Conservation (phyloP, 2,888 invertebrate species). For the Ophion ellenae region DNA sequence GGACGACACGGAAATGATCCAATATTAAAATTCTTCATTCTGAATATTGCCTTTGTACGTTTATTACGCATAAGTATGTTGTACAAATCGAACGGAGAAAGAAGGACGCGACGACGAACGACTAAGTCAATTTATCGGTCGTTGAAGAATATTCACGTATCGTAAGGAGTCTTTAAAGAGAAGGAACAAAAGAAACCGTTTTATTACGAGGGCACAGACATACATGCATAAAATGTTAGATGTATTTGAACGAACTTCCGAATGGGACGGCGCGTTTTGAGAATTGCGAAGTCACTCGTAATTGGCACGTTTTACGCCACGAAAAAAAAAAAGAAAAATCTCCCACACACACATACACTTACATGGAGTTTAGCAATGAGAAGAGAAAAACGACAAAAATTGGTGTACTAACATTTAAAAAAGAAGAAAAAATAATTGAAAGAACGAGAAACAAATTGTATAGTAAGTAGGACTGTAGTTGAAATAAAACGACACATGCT, state of each 20-base stretch:
- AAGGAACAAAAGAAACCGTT: conserved; percentile 18
- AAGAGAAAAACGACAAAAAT: conserved; percentile 57
- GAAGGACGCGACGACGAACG: conserved; percentile 37
- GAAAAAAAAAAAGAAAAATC: background rate
- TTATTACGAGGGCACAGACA: background rate
- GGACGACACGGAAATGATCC: conserved; percentile 42
- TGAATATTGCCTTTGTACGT: conserved; percentile 35
- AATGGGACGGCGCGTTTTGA: conserved; percentile 43
- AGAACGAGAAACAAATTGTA: conserved; percentile 75
- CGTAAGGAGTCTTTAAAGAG: conserved; percentile 43
- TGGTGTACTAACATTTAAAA: conserved; percentile 75
- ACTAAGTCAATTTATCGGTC: conserved; percentile 47
- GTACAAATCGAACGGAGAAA: conserved; percentile 38
- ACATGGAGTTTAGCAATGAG: conserved; percentile 69
- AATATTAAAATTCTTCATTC: conserved; percentile 49
- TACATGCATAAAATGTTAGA: conserved; percentile 15
- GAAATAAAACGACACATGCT: conserved; percentile 80
- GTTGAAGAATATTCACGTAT: conserved; percentile 41
- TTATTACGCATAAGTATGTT: conserved; percentile 29
- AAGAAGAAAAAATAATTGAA: conserved; percentile 35
- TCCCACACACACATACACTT: conserved; percentile 36
- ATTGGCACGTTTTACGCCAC: conserved; percentile 40
- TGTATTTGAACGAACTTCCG: conserved; percentile 38
- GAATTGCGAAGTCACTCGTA: conserved; percentile 30
- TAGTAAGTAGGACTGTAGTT: conserved; percentile 80